Conservation (phyloP, 2,888 invertebrate genomes). For the Zele albiditarsus region DNA sequence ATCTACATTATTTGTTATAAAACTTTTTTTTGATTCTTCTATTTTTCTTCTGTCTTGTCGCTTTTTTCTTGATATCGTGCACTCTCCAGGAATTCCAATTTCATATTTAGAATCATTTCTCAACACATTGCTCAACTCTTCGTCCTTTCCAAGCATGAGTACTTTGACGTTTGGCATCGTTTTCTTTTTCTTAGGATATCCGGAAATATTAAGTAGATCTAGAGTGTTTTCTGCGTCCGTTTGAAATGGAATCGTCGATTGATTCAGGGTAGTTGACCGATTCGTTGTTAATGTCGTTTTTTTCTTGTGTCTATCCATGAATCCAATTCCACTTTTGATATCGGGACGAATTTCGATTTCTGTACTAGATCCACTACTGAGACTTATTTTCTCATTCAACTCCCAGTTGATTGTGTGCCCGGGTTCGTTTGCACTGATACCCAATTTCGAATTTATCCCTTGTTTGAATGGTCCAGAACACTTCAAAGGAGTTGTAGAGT, state of each 20-base stretch:
- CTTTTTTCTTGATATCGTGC: conserved; percentile 53
- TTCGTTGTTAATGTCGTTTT: conserved; percentile 17
- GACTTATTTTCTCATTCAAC: conserved; percentile 68
- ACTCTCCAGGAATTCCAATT: conserved; percentile 58
- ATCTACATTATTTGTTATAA: conserved; percentile 40
- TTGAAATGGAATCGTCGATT: conserved; percentile 18
- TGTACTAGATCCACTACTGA: conserved; percentile 66
- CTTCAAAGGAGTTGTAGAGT: conserved; percentile 39
- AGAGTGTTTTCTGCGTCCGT: conserved; percentile 46
- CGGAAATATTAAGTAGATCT: conserved; percentile 63
- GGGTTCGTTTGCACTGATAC: conserved; percentile 39
- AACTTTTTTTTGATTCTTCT: conserved; percentile 25
- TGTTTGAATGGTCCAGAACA: conserved; percentile 44
- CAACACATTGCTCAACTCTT: conserved; percentile 51
- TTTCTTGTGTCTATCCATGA: conserved; percentile 53
- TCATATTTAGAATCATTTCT: conserved; percentile 63
- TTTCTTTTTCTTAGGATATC: conserved; percentile 53
- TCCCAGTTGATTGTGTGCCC: conserved; percentile 67
- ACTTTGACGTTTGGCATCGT: conserved; percentile 26
- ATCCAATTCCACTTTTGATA: conserved; percentile 59
- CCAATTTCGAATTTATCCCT: conserved; percentile 51
- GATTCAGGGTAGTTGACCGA: conserved; percentile 12
- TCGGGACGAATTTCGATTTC: conserved; percentile 62
- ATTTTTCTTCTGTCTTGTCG: conserved; percentile 39
- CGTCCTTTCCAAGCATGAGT: conserved; percentile 41